These are phyloP conservation scores for Lateolabrax maculatus DNA, from an alignment of 2,797 vertebrate species.

Conservation along the genomic window DNA sequence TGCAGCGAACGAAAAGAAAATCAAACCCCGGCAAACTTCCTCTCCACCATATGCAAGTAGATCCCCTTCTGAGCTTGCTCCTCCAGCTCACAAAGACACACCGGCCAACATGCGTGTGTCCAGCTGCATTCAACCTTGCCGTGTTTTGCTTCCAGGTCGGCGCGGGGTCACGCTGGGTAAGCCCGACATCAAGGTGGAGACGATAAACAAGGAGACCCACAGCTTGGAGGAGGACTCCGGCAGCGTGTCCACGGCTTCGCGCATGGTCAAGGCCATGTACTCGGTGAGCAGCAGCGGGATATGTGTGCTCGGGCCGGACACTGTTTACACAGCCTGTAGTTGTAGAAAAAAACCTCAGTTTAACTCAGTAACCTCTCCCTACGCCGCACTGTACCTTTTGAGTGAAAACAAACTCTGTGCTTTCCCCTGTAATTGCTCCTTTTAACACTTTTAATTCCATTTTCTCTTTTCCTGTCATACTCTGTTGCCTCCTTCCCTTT, in stretches of 20 bases:
- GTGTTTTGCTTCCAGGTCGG: slow-evolving; percentile 88
- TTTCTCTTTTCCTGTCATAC: slow-evolving; percentile 73
- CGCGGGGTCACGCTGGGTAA: slow-evolving; percentile 96
- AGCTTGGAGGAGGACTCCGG: slow-evolving; percentile 94
- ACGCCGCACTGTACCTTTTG: slow-evolving; percentile 38
- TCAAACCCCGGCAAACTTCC: slow-evolving; percentile 14
- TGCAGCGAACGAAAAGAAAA: slow-evolving; percentile 10
- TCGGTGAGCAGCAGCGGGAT: slow-evolving; percentile 87
- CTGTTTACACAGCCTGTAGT: slow-evolving; percentile 75
- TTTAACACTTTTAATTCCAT: slow-evolving; percentile 75
- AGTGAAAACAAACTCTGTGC: slow-evolving; percentile 58
- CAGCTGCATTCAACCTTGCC: slow-evolving; percentile 58
- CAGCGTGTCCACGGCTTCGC: slow-evolving; percentile 94
- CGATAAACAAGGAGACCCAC: slow-evolving; percentile 95
- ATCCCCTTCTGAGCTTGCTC: slow-evolving; percentile 42
- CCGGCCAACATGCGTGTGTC: slow-evolving; percentile 12
- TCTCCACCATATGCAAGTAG: slow-evolving; percentile 21
- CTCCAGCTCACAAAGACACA: slow-evolving; percentile 42
- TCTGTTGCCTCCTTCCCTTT: slow-evolving; percentile 71
- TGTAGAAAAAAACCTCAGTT: slow-evolving; percentile 55
- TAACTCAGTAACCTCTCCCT: slow-evolving; percentile 70
- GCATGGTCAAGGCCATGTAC: slow-evolving; percentile 98
- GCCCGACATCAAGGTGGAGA: slow-evolving; percentile 98
- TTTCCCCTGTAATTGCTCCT: slow-evolving; percentile 58
- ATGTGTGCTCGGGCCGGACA: slow-evolving; percentile 45